phyloP scores from a whole-genome alignment of 2,113 vertebrate species.

The Pedetes capensis region DNA sequence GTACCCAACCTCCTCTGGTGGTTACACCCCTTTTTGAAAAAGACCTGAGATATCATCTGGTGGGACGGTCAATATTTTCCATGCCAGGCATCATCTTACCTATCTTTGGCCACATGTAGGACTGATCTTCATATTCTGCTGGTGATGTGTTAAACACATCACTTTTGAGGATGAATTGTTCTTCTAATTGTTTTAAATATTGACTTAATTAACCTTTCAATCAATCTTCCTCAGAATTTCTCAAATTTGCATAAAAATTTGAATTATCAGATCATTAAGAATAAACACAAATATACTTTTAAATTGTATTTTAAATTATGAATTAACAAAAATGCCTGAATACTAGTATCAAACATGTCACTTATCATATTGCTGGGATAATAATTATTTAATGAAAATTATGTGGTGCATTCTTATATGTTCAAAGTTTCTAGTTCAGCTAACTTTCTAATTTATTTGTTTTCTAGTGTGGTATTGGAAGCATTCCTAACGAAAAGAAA shows the following conservation, averaged over 20 bases:
- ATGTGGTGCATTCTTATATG: not conserved
- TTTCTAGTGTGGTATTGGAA: not conserved
- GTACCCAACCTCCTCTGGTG: not conserved
- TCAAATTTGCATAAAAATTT: not conserved
- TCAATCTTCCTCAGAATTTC: not conserved
- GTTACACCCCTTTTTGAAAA: not conserved
- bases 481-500: not conserved
- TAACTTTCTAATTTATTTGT: not conserved
- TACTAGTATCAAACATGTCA: not conserved
- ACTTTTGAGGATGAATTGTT: not conserved
- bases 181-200: not conserved
- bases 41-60: not conserved
- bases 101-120: not conserved
- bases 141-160: no score
- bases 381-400: constrained; percentile 20
- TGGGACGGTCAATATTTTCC: not conserved
- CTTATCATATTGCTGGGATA: not conserved
- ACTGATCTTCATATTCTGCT: not conserved
- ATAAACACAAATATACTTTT: not conserved
- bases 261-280: not conserved
- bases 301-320: not conserved
- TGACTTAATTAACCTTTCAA: not conserved
- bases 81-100: not conserved
- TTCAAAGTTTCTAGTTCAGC: not conserved
- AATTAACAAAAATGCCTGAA: not conserved